Conservation (phyloP, 2,888 invertebrate species). For the Andrena bicolor region DNA sequence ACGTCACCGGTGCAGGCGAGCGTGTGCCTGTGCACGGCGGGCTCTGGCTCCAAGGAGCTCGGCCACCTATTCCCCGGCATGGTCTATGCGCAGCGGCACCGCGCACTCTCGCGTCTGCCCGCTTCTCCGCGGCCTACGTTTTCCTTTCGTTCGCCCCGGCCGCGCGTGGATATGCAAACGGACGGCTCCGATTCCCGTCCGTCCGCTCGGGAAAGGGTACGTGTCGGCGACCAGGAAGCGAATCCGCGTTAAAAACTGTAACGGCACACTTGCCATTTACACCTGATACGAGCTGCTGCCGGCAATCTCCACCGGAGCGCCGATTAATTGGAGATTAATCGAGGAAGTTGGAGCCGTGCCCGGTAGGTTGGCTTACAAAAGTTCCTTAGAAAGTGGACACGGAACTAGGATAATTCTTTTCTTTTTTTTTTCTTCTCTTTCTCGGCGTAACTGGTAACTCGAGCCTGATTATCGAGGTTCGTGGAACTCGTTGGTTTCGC, state of each 20-base stretch:
- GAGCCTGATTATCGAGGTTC: background rate
- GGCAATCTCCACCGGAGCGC: no score
- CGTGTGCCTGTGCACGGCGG: slow-evolving; percentile 4
- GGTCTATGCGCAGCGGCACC: slow-evolving; percentile 4
- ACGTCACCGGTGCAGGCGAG: slow-evolving; percentile 71
- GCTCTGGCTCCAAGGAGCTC: slow-evolving; percentile 7
- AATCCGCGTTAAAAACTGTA: no score
- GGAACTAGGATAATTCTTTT: background rate
- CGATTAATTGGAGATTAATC: background rate
- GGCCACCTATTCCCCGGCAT: background rate
- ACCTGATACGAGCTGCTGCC: no score
- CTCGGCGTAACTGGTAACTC: background rate
- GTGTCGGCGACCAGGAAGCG: slow-evolving; percentile 11
- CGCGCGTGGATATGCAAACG: background rate
- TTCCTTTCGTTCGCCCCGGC: slow-evolving; percentile 41
- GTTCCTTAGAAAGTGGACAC: slow-evolving; percentile 1
- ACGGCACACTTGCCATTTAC: no score
- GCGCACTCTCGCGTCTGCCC: slow-evolving; percentile 28
- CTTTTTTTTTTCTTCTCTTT: background rate
- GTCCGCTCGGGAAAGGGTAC: background rate
- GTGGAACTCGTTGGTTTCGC: background rate
- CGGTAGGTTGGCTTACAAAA: background rate
- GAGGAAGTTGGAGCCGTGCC: background rate
- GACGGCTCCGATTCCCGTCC: background rate
- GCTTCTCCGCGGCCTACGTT: slow-evolving; percentile 9